Evolutionary conservation across 1,140 invertebrate species (phyloP).

Genomic region (Bombus polaris): DNA sequence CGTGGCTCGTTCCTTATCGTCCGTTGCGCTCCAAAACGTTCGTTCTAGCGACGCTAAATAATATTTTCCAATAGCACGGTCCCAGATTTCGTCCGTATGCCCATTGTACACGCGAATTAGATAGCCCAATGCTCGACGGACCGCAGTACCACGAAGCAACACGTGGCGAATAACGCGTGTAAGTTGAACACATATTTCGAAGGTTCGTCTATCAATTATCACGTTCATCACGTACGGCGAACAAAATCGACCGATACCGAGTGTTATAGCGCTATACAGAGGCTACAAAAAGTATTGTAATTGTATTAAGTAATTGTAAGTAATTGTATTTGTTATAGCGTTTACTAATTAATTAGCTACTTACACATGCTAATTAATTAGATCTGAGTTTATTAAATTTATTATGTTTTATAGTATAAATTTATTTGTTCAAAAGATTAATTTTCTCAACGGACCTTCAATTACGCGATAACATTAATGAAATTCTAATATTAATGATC

Average conservation of each 20-base stretch:
- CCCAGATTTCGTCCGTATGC: not conserved
- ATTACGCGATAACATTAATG: not conserved
- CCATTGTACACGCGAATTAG: not conserved
- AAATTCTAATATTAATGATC: not conserved
- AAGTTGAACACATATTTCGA: not conserved
- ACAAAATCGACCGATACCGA: not conserved
- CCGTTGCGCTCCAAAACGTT: not conserved
- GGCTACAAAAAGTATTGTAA: too few species aligned
- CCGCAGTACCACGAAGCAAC: not conserved
- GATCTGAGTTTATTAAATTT: too few species aligned
- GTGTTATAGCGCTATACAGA: not conserved
- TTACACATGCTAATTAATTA: too few species aligned
- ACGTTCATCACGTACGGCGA: not conserved
- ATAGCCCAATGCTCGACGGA: not conserved
- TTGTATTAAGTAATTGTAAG: too few species aligned
- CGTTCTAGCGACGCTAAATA: conserved; percentile 22
- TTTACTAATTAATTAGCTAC: too few species aligned
- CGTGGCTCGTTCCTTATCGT: not conserved
- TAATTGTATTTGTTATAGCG: too few species aligned
- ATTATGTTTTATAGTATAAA: not conserved
- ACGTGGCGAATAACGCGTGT: not conserved
- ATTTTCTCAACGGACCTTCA: not conserved
- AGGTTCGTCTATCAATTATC: not conserved
- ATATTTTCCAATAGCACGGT: conserved; percentile 26
- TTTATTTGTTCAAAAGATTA: not conserved